Conservation (phyloP, 2,888 invertebrate genomes). For the Cremastobaeus sp. region DNA sequence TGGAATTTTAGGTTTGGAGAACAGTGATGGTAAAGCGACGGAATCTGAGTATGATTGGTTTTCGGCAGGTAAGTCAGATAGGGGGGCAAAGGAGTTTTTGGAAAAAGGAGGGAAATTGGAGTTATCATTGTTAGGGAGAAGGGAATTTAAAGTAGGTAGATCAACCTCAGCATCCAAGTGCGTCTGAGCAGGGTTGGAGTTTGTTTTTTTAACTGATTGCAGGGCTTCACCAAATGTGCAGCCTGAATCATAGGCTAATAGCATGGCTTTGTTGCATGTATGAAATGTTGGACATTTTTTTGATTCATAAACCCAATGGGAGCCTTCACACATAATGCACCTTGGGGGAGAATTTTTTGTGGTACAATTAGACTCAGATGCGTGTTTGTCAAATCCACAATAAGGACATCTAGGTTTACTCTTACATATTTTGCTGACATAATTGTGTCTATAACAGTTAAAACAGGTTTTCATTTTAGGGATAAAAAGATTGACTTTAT, state of each 20-base stretch:
- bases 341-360: background rate
- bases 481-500: background rate
- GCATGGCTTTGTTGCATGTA: background rate
- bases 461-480: constrained; percentile 2
- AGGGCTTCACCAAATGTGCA: background rate
- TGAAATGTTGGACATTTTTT: background rate
- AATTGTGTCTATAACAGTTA: constrained; percentile 4
- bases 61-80: background rate
- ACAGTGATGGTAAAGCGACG: background rate
- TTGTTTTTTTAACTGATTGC: too few species aligned
- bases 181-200: background rate
- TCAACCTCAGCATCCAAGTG: background rate
- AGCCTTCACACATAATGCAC: background rate
- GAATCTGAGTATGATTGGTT: background rate
- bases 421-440: constrained; percentile 1
- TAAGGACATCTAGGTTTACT: background rate
- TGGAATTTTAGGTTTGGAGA: background rate
- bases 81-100: background rate
- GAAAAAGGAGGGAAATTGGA: background rate
- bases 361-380: background rate
- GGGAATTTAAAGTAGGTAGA: background rate
- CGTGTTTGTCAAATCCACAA: constrained; percentile 1
- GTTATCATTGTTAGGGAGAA: too few species aligned
- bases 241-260: background rate
- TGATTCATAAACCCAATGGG: background rate